Base-by-base conservation (phyloP, 2,113 vertebrate species). In the Microtus pennsylvanicus region DNA sequence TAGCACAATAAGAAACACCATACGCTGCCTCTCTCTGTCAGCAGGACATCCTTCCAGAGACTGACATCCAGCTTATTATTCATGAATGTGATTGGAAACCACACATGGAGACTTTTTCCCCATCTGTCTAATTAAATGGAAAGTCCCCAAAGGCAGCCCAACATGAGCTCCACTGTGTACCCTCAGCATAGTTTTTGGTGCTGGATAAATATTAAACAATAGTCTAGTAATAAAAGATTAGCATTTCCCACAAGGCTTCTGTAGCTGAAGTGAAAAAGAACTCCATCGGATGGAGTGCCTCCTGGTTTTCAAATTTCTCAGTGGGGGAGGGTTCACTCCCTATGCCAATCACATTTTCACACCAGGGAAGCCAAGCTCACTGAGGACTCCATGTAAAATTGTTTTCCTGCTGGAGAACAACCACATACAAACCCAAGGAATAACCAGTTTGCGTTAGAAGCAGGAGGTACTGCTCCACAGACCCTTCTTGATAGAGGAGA, bases 91-190 rank as follows among this genome's bases (percentile, higher is more conserved):
- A 94, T 76, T 94, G 94, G 82, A 61, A 96, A 63, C 65, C 69
- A 77, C 70, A 72, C 89, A 89, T 95, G 90, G 69, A 65, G 72
- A 69, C 89, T 96, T 96, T 97, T 95, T 42, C 78, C 96, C 96
- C 91, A 77, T 97, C 97, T 95, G 94, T 97, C 96, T 97, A 97
- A 98, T 97, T 97, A 97, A 97, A 94, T 95, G 86, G 75, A 76
- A 93, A 95, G 90, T 95, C 95, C 96, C 95, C 35, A 95, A 85
- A 97, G 96, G 58, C 95, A 97, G 96, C 92, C 26, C 89, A 95
- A 80, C 52, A 8, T 91, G 93, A 75, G 87, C 63, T 91, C 35
- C 58, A 85, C 67, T 52, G 81, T 94, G 82, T 89, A 87, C 96
- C 93, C 92, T 95, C 22, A 0, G 92, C 86, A 47, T 69, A 87